These are phyloP conservation scores for Heteractis magnifica DNA, from an alignment of 92 coral and sea anemone species.

Conservation along the genomic window DNA sequence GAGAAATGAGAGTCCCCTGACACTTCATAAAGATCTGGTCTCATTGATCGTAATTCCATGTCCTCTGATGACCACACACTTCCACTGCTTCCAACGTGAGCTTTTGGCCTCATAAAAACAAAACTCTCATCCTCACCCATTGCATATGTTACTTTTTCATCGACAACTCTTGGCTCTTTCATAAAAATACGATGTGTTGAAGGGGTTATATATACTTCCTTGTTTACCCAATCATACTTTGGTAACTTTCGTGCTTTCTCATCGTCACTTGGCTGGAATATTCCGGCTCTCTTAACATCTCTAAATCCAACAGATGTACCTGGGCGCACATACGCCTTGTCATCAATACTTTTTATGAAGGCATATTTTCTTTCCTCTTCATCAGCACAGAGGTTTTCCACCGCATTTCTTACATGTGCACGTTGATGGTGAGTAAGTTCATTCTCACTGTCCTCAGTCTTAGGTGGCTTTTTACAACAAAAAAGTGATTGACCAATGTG, in stretches of 20 bases:
- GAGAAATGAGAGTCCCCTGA: conserved; percentile 23
- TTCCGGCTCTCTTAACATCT: no score
- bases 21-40: background rate
- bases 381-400: conserved; percentile 35
- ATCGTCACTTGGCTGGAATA: no score
- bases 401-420: conserved; percentile 57
- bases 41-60: conserved; percentile 24
- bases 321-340: background rate
- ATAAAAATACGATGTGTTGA: no score
- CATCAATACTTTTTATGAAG: background rate
- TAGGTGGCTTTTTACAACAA: conserved; percentile 64
- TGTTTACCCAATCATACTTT: no score
- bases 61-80: conserved; percentile 54
- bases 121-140: conserved; percentile 47
- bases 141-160: conserved; percentile 1
- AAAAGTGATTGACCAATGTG: conserved; percentile 53
- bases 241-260: no score
- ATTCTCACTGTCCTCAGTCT: conserved; percentile 48
- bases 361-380: conserved; percentile 44
- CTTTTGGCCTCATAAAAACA: conserved; percentile 51
- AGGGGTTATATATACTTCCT: no score
- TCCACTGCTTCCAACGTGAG: conserved; percentile 47
- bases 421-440: conserved; percentile 64
- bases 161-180: conserved; percentile 9
- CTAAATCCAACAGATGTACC: no score